Evolutionary conservation across 2,888 invertebrate species (phyloP), one percentile per base, ranked within the genome.

Genomic region (Sinopyrophorus schimmeli): DNA sequence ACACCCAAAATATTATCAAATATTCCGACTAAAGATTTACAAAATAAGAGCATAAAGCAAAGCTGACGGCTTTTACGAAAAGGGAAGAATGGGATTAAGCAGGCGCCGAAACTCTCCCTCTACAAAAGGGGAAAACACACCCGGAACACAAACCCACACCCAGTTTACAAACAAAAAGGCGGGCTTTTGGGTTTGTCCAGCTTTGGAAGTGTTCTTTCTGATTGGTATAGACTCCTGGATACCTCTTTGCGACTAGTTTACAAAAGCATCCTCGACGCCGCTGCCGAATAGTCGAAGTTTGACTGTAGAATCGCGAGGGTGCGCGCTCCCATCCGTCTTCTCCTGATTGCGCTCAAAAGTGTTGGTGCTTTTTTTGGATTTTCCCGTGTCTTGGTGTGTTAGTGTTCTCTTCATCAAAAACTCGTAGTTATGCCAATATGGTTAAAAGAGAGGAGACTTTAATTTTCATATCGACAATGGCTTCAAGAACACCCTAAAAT

Each of bases 401-500:
- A n/a, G n/a, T n/a, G n/a, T n/a, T n/a, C n/a, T n/a, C n/a, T n/a
- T n/a, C n/a, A n/a, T n/a, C n/a, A n/a, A 10, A 10, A 34, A 41
- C 9, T 42, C 17, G 30, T 21, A 38, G 48, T 48, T 39, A 51
- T 43, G 40, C 57, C 44, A 64, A 60, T 52, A 80, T 80, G 80
- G 79, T 80, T 71, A 80, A 80, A 64, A 76, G 76, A 69, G 79
- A 79, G 64, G 74, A 72, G 54, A 72, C 76, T 14, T 67, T 76
- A 47, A 67, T 74, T 12, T 72, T 74, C 38, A 68, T 75, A 46
- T 38, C 49, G 28, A 50, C 54, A 20, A 42, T 38, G 38, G 50
- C 44, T 77, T 80, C 82, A 47, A 77, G 81, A 28, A 79, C 81
- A 46, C 81, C 83, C 3, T 83, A 1, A 84, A 83, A 75, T 88